A percentile compares a stretch with the other conserved stretches of the same genome.
Conservation (phyloP, 2,888 invertebrate species). For the Drosophila formosana region DNA sequence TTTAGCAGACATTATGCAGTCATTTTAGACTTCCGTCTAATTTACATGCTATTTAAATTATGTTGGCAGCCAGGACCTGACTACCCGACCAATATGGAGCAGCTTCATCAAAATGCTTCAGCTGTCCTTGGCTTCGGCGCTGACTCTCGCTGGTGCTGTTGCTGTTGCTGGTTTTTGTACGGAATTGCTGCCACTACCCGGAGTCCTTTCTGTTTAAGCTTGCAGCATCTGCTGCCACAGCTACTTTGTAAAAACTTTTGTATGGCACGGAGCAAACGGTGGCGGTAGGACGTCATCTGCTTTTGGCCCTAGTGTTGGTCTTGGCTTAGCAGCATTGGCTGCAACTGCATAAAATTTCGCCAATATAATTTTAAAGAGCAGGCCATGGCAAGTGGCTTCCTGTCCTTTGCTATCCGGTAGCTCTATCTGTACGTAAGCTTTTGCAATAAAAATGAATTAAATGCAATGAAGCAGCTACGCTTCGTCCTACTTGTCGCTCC, state of each 20-base stretch:
- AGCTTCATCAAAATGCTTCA: conserved; percentile 77
- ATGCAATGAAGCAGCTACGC: conserved; percentile 76
- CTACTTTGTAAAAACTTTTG: conserved; percentile 81
- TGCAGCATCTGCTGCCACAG: conserved; percentile 69
- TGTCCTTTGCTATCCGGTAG: conserved; percentile 45
- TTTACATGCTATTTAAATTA: conserved; percentile 81
- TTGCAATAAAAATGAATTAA: conserved; percentile 81
- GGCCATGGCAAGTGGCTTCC: conserved; percentile 71
- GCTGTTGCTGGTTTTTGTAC: conserved; percentile 44
- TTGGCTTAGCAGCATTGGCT: conserved; percentile 45
- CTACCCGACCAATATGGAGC: conserved; percentile 64
- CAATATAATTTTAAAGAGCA: conserved; percentile 81
- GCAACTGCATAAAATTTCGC: conserved; percentile 77
- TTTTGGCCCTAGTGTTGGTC: conserved; percentile 13
- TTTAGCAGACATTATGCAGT: conserved; percentile 80
- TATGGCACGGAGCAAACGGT: conserved; percentile 38
- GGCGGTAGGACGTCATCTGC: conserved; percentile 33
- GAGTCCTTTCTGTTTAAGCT: conserved; percentile 62
- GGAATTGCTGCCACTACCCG: conserved; percentile 46
- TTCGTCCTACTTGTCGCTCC: conserved; percentile 35
- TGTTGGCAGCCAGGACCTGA: conserved; percentile 56
- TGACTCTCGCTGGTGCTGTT: conserved; percentile 21
- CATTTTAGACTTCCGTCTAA: conserved; percentile 81
- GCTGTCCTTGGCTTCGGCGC: conserved; percentile 22
- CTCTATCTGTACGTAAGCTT: conserved; percentile 76